Evolutionary conservation across 2,888 invertebrate species (phyloP), one percentile per base, ranked within the genome.

Genomic region (Caradrina kadenii): DNA sequence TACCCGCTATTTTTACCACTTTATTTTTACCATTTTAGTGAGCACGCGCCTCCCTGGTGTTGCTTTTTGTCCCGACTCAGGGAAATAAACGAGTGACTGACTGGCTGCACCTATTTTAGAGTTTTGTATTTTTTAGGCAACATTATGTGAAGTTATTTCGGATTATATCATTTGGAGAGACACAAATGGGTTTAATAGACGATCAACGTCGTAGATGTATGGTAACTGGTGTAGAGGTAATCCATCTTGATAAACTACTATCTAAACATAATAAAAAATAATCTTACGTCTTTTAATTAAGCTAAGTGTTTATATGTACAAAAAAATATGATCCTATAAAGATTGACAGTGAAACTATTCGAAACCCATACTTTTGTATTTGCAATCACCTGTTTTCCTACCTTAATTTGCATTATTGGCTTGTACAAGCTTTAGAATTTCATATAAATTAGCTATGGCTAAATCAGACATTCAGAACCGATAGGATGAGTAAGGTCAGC

Each of bases 21-120:
- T 94, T 90, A 92, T 92, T 93, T 94, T 93, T 91, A 93, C 91
- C 91, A 90, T 90, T 92, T 91, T 90, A 91, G 91, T 88, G 87
- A 89, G 93, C 94, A 93, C 95, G 93, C 91, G 94, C 92, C 92
- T 87, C 92, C 91, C 92, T 85, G 86, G 82, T 82, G 70, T 61
- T 63, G 75, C 89, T 93, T 93, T 93, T 93, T 92, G 91, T 92
- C 89, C 87, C 84, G 80, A 84, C 85, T 86, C 81, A 84, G 86
- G 84, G 86, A 89, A 82, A 86, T 84, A 86, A 85, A 86, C 86
- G 76, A 78, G 80, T 77, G 75, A 79, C 74, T 75, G 77, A 66
- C 78, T 77, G 74, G 78, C 80, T 79, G 78, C 81, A 81, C 69
- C 80, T 82, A 83, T 80, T 78, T 80, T 91, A 90, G 90, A 85